These are phyloP conservation scores for Nothoprocta perdicaria DNA, from an alignment of 2,113 vertebrate genomes.

Conservation along the genomic window DNA sequence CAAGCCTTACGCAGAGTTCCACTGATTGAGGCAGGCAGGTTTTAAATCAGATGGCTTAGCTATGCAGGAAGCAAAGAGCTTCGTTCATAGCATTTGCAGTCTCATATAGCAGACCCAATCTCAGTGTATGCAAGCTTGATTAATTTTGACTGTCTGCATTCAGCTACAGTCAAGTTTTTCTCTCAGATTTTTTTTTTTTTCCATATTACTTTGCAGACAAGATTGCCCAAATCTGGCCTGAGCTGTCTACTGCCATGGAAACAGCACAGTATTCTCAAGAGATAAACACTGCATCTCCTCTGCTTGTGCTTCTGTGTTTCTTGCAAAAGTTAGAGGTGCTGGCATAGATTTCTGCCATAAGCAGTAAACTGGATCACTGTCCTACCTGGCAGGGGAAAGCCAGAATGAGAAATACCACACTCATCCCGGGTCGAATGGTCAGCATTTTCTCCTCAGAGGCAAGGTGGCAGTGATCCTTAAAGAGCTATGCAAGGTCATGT, in stretches of 20 bases:
- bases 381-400: neutral
- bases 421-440: neutral
- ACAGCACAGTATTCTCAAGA: slow-evolving; percentile 63
- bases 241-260: slow-evolving; percentile 78
- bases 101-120: neutral
- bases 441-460: neutral
- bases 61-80: neutral
- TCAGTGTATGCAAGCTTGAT: slow-evolving; percentile 21
- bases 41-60: neutral
- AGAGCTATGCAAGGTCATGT: neutral
- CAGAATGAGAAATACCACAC: neutral
- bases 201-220: slow-evolving; percentile 55
- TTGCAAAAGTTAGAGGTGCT: slow-evolving; percentile 8
- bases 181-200: slow-evolving; percentile 54
- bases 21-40: neutral
- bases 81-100: neutral
- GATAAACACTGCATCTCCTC: slow-evolving; percentile 55
- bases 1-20: neutral
- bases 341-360: neutral
- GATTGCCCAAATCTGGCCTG: slow-evolving; percentile 64
- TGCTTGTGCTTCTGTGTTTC: neutral
- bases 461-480: neutral
- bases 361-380: neutral
- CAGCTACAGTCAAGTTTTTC: slow-evolving; percentile 43
- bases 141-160: slow-evolving; percentile 57